Evolutionary conservation across 2,113 vertebrate species (phyloP).

Genomic region (Scartelaos histophorus): DNA sequence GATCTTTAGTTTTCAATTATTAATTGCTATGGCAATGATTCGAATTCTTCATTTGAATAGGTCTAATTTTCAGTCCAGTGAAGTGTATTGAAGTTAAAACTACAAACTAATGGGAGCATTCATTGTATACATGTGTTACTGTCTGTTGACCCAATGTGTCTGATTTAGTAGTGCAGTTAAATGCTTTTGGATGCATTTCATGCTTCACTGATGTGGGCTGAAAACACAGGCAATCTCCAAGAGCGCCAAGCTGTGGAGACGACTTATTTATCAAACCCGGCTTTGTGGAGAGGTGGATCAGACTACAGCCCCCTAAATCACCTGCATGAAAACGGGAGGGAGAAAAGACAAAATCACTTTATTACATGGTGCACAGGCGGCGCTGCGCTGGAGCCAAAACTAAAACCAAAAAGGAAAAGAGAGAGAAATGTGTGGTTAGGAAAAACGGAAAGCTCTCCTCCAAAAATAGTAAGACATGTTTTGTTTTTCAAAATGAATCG

Average conservation of each 20-base stretch:
- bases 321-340: conserved; percentile 36
- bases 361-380: conserved; percentile 35
- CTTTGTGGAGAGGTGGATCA: conserved; percentile 50
- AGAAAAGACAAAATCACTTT: conserved; percentile 39
- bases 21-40: too few relatives aligned
- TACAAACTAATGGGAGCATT: not conserved
- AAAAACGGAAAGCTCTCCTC: conserved; percentile 32
- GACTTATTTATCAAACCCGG: conserved; percentile 55
- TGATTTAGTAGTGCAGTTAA: conserved; percentile 47
- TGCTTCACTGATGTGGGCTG: conserved; percentile 27
- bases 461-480: conserved; percentile 39
- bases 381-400: conserved; percentile 32
- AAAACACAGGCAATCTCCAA: conserved; percentile 24
- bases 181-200: conserved; percentile 43
- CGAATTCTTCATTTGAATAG: too few relatives aligned
- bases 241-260: conserved; percentile 30
- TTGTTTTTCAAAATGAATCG: conserved; percentile 34
- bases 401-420: conserved; percentile 43
- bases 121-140: conserved; percentile 25
- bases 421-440: conserved; percentile 15
- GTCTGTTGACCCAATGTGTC: conserved; percentile 22
- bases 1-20: not conserved
- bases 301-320: conserved; percentile 59
- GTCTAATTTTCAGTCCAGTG: not conserved
- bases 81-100: not conserved